These are phyloP conservation scores for Phragmatobia fuliginosa DNA, from an alignment of 2,888 invertebrate species.

Conservation along the genomic window DNA sequence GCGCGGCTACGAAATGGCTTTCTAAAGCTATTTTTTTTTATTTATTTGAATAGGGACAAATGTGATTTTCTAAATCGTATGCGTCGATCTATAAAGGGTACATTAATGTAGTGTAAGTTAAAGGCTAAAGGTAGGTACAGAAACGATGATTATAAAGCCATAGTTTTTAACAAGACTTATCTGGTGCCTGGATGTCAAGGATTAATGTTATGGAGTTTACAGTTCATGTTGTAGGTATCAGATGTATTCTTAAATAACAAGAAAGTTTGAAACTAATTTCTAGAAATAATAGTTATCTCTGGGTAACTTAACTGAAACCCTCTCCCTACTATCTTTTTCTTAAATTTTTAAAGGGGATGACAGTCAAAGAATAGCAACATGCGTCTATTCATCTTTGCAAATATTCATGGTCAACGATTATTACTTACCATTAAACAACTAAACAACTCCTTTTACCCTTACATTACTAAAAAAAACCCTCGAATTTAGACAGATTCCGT, in stretches of 20 bases:
- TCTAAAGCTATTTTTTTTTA: constrained; percentile 50
- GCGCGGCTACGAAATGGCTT: constrained; percentile 30
- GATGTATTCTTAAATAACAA: too few relatives aligned
- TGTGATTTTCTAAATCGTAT: constrained; percentile 56
- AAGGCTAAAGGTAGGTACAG: not conserved
- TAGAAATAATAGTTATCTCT: too few relatives aligned
- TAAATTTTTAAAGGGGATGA: too few relatives aligned
- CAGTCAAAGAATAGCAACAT: too few relatives aligned
- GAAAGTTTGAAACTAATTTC: too few relatives aligned
- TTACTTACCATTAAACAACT: not conserved
- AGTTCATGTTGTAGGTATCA: too few relatives aligned
- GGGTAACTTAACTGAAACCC: too few relatives aligned
- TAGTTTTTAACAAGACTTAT: not conserved
- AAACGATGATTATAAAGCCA: not conserved
- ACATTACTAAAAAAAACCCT: not conserved
- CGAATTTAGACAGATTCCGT: not conserved
- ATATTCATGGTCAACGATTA: too few relatives aligned
- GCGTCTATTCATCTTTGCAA: too few relatives aligned
- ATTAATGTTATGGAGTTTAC: not conserved
- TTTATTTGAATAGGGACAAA: constrained; percentile 19
- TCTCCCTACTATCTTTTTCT: too few relatives aligned
- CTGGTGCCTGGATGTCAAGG: not conserved
- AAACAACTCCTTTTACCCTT: not conserved
- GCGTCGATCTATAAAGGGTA: constrained; percentile 28
- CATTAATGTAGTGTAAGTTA: not conserved